These are phyloP conservation scores for Drosophila basisetae DNA, from an alignment of 2,888 invertebrate species.

Conservation along the genomic window DNA sequence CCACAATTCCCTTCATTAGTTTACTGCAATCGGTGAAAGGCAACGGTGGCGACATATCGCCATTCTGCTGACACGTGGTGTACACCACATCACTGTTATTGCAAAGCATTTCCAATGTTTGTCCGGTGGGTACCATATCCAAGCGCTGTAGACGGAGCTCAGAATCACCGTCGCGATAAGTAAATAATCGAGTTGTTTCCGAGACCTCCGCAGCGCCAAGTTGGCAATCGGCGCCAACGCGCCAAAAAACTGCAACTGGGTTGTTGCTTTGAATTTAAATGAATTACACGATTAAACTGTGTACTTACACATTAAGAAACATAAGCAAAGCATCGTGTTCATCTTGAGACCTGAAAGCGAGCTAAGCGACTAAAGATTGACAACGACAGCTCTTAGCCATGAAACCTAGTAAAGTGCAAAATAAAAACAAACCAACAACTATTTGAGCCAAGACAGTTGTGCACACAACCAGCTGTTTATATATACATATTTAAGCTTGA, in stretches of 20 bases:
- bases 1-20: constrained; percentile 4
- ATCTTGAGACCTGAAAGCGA: constrained; percentile 24
- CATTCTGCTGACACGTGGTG: constrained; percentile 24
- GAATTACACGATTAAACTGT: background rate
- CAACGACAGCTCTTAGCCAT: constrained; percentile 4
- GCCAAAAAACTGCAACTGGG: constrained; percentile 24
- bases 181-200: constrained; percentile 48
- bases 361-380: constrained; percentile 24
- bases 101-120: constrained; percentile 39
- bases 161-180: background rate
- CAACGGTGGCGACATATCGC: constrained; percentile 13
- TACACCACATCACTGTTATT: background rate
- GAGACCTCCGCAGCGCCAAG: constrained; percentile 9
- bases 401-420: too few species aligned
- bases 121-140: constrained; percentile 15
- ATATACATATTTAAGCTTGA: too few species aligned
- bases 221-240: constrained; percentile 36
- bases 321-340: constrained; percentile 10
- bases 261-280: constrained; percentile 7
- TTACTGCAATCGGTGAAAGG: constrained; percentile 20
- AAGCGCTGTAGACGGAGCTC: constrained; percentile 19
- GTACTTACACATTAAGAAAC: constrained; percentile 8
- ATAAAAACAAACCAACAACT: too few species aligned
- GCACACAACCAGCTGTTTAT: too few species aligned
- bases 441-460: too few species aligned